Conservation (phyloP, 2,888 invertebrate genomes). For the Tetranychus truncatus region DNA sequence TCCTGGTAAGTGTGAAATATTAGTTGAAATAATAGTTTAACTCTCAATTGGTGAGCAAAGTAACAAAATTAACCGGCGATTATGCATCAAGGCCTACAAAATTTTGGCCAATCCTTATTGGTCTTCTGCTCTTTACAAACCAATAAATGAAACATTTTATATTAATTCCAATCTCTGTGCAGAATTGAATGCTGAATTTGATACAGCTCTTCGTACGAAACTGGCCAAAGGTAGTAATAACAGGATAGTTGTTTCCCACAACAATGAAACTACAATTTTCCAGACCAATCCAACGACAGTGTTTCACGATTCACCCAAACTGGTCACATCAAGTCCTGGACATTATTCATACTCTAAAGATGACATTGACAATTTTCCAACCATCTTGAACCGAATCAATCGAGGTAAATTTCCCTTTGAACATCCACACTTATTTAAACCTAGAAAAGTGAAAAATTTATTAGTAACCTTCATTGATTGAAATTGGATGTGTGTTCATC, state of each 20-base stretch:
- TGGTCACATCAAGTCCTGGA: slow-evolving; percentile 17
- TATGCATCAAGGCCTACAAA: no score
- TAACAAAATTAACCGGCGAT: neutral
- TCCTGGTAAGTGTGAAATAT: neutral
- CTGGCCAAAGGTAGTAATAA: neutral
- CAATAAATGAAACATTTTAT: no score
- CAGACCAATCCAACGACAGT: slow-evolving; percentile 20
- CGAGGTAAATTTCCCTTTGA: slow-evolving; percentile 7
- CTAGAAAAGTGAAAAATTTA: neutral
- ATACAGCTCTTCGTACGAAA: neutral
- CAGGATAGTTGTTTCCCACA: neutral
- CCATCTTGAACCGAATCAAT: neutral
- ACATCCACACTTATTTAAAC: neutral
- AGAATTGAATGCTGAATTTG: neutral
- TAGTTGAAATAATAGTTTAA: neutral
- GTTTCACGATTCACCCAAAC: slow-evolving; percentile 19
- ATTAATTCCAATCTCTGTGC: neutral
- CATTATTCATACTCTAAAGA: neutral
- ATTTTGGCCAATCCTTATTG: no score
- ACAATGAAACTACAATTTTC: slow-evolving; percentile 15
- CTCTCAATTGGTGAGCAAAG: no score
- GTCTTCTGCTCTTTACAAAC: no score
- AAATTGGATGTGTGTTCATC: no score
- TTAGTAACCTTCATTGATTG: no score
- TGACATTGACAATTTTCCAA: neutral